Evolutionary conservation across 1,140 invertebrate genomes (phyloP).

Genomic region (Solenopsis fugax): DNA sequence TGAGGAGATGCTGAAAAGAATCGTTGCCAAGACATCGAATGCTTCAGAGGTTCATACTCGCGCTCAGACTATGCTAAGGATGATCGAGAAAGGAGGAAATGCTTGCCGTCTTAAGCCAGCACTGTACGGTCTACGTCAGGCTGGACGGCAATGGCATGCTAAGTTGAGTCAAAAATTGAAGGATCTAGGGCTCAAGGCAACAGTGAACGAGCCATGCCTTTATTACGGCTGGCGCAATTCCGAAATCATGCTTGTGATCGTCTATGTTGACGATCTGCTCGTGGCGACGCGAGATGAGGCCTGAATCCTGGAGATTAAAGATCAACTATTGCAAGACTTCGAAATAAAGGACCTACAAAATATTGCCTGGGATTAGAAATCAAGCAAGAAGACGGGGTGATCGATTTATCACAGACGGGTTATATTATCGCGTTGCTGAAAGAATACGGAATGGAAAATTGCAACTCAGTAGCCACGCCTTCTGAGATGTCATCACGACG

Average conservation of each 20-base stretch:
- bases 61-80: background rate
- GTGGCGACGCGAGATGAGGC: background rate
- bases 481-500: background rate
- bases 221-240: background rate
- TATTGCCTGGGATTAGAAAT: background rate
- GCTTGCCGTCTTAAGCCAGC: background rate
- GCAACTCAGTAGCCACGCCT: background rate
- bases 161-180: background rate
- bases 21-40: background rate
- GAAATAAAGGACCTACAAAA: background rate
- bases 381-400: background rate
- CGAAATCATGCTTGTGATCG: background rate
- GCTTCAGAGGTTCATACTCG: background rate
- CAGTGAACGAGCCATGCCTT: background rate
- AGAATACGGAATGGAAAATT: background rate
- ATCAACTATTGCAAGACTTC: background rate
- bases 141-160: background rate
- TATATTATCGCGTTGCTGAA: background rate
- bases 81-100: background rate
- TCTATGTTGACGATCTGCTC: background rate
- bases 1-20: background rate
- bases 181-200: background rate
- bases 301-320: background rate
- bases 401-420: background rate
- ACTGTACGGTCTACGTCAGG: background rate